A percentile compares a stretch with the other conserved stretches of the same genome.
These are phyloP conservation scores for Stegastes partitus DNA, from an alignment of 2,113 vertebrate species.

Conservation along the genomic window DNA sequence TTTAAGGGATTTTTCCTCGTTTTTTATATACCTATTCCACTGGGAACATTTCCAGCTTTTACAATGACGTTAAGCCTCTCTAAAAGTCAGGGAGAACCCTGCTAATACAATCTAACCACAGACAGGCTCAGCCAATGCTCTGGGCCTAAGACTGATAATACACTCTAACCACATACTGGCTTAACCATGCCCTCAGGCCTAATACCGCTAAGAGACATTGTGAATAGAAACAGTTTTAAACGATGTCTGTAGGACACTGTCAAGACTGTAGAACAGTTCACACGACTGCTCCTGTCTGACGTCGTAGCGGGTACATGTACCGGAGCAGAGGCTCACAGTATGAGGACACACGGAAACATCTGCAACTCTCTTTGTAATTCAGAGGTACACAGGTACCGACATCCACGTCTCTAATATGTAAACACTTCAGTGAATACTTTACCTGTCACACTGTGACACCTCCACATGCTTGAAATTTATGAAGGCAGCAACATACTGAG, in stretches of 20 bases:
- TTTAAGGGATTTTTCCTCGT: constrained; percentile 7
- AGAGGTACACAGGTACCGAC: not conserved
- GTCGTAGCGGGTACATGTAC: constrained; percentile 33
- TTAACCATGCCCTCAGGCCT: constrained; percentile 73
- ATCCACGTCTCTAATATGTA: constrained; percentile 2
- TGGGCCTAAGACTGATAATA: constrained; percentile 70
- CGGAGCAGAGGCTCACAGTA: not conserved
- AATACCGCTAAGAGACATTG: constrained; percentile 67
- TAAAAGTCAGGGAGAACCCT: constrained; percentile 62
- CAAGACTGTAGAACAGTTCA: constrained; percentile 52
- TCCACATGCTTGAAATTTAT: not conserved
- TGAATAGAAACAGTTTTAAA: constrained; percentile 59
- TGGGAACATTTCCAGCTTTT: constrained; percentile 41
- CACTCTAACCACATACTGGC: constrained; percentile 69
- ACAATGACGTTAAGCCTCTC: constrained; percentile 57
- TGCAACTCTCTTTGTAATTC: constrained; percentile 34
- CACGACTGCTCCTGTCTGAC: constrained; percentile 37
- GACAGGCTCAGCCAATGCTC: constrained; percentile 56
- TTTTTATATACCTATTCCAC: constrained; percentile 24
- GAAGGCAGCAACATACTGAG: not conserved
- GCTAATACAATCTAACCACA: constrained; percentile 65
- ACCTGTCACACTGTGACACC: not conserved
- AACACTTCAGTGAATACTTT: constrained; percentile 8
- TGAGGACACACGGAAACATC: constrained; percentile 37
- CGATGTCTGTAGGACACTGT: constrained; percentile 38